A percentile compares a stretch with the other conserved stretches of the same genome.
Conservation (phyloP, 1,140 invertebrate species). For the Medauroidea extradentata region DNA sequence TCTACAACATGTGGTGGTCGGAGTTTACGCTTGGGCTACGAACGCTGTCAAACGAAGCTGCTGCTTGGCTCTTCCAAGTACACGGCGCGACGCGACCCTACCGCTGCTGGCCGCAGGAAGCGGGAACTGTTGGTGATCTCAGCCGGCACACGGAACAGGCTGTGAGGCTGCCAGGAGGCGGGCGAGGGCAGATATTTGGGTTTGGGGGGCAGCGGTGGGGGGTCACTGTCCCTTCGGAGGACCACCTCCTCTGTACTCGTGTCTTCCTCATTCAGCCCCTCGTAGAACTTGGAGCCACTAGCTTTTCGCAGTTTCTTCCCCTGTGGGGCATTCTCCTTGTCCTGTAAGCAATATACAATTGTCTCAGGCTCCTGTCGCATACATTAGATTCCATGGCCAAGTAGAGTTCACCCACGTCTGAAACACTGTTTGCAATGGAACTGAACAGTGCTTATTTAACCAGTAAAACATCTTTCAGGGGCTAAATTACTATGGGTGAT, state of each 20-base stretch:
- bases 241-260: not conserved
- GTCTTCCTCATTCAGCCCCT: not conserved
- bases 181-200: conserved; percentile 54
- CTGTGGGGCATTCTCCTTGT: conserved; percentile 36
- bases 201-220: conserved; percentile 53
- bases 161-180: conserved; percentile 33
- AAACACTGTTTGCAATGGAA: no score
- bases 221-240: conserved; percentile 29
- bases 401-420: no score
- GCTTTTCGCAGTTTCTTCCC: conserved; percentile 33
- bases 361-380: no score
- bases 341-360: conserved; percentile 30
- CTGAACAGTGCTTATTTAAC: no score
- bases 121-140: conserved; percentile 4
- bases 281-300: conserved; percentile 10
- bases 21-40: no score
- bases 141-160: conserved; percentile 1
- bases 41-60: conserved; percentile 59
- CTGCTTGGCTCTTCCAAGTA: conserved; percentile 58
- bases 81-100: conserved; percentile 34
- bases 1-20: no score
- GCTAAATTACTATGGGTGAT: no score
- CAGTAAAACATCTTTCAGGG: no score
- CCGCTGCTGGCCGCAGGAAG: conserved; percentile 3
- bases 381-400: no score